Conservation (phyloP, 2,113 vertebrate species). For the Pitta sordida region DNA sequence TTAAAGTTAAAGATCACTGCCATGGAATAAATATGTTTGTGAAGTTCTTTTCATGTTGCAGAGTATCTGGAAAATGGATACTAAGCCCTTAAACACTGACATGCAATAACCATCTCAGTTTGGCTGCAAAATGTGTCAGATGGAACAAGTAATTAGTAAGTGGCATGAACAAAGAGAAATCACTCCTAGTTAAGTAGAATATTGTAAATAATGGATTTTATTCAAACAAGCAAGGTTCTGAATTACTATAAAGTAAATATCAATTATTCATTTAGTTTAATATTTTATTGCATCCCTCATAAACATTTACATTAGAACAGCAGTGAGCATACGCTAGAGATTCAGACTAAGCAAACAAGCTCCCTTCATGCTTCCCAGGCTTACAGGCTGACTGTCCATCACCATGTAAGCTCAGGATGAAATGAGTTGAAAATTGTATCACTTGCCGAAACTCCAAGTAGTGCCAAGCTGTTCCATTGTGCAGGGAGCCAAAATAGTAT, state of each 20-base stretch:
- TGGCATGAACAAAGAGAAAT: slow-evolving; percentile 71
- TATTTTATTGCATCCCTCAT: slow-evolving; percentile 74
- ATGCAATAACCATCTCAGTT: slow-evolving; percentile 54
- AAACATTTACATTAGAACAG: slow-evolving; percentile 72
- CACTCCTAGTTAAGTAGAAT: slow-evolving; percentile 72
- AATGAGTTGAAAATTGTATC: neutral
- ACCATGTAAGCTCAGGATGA: neutral
- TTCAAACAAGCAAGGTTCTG: slow-evolving; percentile 73
- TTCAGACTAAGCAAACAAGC: slow-evolving; percentile 57
- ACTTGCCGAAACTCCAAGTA: neutral
- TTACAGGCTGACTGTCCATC: neutral
- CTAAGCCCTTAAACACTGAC: slow-evolving; percentile 51
- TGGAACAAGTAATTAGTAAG: slow-evolving; percentile 72
- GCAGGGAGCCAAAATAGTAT: neutral
- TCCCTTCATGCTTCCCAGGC: neutral
- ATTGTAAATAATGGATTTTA: slow-evolving; percentile 79
- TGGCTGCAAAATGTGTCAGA: slow-evolving; percentile 64
- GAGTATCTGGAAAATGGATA: slow-evolving; percentile 54
- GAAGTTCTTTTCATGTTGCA: neutral
- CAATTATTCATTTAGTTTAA: slow-evolving; percentile 76
- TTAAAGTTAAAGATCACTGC: slow-evolving; percentile 31
- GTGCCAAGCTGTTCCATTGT: neutral
- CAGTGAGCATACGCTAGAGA: slow-evolving; percentile 55
- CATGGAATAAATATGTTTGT: slow-evolving; percentile 36
- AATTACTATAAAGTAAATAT: slow-evolving; percentile 76